These are phyloP conservation scores for Myotis davidii DNA, from an alignment of 2,113 vertebrate genomes.

Conservation along the genomic window DNA sequence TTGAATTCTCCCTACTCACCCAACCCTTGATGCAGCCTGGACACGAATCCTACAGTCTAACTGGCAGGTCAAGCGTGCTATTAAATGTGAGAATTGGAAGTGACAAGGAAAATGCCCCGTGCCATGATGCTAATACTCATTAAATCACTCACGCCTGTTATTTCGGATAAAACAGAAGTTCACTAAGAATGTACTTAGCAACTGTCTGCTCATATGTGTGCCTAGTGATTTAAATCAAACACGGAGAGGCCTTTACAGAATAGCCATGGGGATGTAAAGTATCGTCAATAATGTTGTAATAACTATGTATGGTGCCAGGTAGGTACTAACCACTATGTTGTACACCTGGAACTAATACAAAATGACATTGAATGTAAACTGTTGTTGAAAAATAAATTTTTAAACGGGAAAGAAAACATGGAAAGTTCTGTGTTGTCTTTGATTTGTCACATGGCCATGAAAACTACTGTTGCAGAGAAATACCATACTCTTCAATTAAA, in stretches of 20 bases:
- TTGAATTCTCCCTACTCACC: not conserved
- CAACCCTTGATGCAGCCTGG: not conserved
- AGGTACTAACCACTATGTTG: not conserved
- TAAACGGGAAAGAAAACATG: not conserved
- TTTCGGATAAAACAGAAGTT: not conserved
- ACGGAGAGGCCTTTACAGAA: not conserved
- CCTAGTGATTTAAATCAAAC: not conserved
- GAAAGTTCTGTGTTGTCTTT: not conserved
- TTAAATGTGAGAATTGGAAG: conserved; percentile 59
- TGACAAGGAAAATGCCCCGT: conserved; percentile 15
- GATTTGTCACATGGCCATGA: not conserved
- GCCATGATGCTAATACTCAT: conserved; percentile 45
- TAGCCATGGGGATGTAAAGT: not conserved
- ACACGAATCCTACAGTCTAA: conserved; percentile 54
- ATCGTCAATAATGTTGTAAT: not conserved
- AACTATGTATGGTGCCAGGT: not conserved
- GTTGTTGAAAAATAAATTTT: not conserved
- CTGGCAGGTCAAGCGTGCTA: not conserved
- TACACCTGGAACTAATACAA: not conserved
- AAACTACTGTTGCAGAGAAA: not conserved
- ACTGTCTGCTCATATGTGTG: not conserved
- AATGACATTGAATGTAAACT: not conserved
- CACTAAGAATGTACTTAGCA: conserved; percentile 1
- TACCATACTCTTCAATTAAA: not conserved
- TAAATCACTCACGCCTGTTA: conserved; percentile 50